Percentiles rank a stretch among this genome's conserved stretches.
These are phyloP conservation scores for Olivierus martensii DNA, from an alignment of 1,140 invertebrate genomes.

Conservation along the genomic window DNA sequence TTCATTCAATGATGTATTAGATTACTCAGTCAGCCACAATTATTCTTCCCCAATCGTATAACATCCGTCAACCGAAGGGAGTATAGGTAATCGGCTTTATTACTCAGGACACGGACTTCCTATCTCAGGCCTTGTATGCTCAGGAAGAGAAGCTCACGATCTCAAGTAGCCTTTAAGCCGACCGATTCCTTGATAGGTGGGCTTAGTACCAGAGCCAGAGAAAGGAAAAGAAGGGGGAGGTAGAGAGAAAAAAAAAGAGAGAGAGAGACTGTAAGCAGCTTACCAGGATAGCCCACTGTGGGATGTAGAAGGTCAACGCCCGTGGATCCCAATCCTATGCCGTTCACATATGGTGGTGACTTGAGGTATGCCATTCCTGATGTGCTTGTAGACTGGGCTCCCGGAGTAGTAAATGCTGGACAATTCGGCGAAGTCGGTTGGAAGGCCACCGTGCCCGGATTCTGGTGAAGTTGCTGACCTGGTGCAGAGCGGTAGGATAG, in stretches of 20 bases:
- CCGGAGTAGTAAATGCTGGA: constrained; percentile 11
- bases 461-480: constrained; percentile 13
- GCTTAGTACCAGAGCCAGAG: background rate
- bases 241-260: background rate
- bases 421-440: constrained; percentile 16
- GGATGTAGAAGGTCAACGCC: constrained; percentile 32
- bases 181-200: background rate
- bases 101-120: background rate
- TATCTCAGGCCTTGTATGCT: background rate
- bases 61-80: background rate
- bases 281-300: constrained; percentile 33
- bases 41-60: constrained; percentile 7
- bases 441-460: constrained; percentile 17
- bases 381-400: constrained; percentile 9
- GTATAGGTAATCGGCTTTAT: constrained; percentile 14
- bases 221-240: background rate
- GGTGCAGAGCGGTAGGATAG: constrained; percentile 11
- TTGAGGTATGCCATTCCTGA: constrained; percentile 31
- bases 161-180: background rate
- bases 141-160: background rate
- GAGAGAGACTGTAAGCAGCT: constrained; percentile 14
- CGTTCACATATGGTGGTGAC: constrained; percentile 31
- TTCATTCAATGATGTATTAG: background rate
- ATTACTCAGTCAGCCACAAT: constrained; percentile 1
- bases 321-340: constrained; percentile 29